phyloP scores from a whole-genome alignment of 23 tunicate genomes.

The Botrylloides violaceus region DNA sequence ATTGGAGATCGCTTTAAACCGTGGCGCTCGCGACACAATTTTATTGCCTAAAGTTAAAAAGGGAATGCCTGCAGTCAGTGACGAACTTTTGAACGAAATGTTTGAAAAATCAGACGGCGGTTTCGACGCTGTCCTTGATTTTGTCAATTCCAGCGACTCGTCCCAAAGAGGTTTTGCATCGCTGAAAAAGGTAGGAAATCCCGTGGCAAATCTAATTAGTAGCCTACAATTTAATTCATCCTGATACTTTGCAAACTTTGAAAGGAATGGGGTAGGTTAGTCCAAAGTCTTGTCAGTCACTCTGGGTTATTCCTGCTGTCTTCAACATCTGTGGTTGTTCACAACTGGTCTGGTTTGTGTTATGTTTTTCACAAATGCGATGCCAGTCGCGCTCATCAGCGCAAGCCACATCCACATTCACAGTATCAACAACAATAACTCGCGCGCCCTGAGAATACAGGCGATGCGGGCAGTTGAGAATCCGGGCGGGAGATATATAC shows the following conservation, averaged over 20 bases:
- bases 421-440: no score
- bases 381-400: not conserved
- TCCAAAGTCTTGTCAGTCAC: not conserved
- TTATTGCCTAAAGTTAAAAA: conserved; percentile 3
- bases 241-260: no score
- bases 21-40: conserved; percentile 38
- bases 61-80: not conserved
- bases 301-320: not conserved
- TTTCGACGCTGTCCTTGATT: conserved; percentile 45
- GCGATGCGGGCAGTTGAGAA: no score
- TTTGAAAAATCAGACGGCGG: conserved; percentile 30
- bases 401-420: no score
- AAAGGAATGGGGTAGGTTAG: no score
- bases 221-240: no score
- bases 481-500: not conserved
- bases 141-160: conserved; percentile 33
- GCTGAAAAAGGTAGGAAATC: conserved; percentile 23
- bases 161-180: conserved; percentile 38
- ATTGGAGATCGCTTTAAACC: conserved; percentile 25
- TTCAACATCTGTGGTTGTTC: conserved; percentile 1
- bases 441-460: no score
- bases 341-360: no score
- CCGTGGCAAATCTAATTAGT: not conserved
- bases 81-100: not conserved
- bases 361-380: not conserved